A percentile compares a stretch with the other conserved stretches of the same genome.
phyloP scores from a whole-genome alignment of 2,797 vertebrate species.

The Erpetoichthys calabaricus region DNA sequence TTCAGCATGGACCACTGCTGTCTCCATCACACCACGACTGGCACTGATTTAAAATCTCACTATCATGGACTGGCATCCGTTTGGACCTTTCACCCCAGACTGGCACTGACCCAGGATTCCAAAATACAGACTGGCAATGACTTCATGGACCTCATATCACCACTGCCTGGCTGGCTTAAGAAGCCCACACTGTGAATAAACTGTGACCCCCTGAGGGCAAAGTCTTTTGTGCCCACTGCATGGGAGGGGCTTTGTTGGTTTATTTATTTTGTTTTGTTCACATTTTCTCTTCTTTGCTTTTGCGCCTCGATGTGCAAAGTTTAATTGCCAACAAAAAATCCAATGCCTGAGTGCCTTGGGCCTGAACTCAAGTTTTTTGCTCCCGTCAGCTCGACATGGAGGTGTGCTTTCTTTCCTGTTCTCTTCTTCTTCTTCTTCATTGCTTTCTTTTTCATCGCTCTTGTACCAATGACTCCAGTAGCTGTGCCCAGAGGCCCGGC shows the following conservation, averaged over 20 bases:
- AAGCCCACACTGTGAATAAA: constrained; percentile 50
- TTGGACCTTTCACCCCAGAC: too few species aligned
- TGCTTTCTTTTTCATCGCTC: background rate
- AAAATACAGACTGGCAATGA: background rate
- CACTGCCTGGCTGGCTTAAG: constrained; percentile 30
- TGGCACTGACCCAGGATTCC: background rate
- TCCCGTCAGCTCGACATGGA: background rate
- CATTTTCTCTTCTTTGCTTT: constrained; percentile 43
- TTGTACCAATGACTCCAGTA: background rate
- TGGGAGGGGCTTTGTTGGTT: constrained; percentile 32
- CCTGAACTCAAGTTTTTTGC: constrained; percentile 22
- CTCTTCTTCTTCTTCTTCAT: background rate
- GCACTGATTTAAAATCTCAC: too few species aligned
- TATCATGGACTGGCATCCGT: too few species aligned
- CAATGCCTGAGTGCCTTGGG: constrained; percentile 73
- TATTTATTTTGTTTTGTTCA: constrained; percentile 36
- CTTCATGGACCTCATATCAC: constrained; percentile 7
- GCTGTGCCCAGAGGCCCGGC: background rate
- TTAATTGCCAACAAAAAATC: constrained; percentile 56
- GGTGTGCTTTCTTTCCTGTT: background rate
- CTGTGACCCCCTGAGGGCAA: constrained; percentile 24
- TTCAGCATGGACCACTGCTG: too few species aligned
- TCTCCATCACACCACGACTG: too few species aligned
- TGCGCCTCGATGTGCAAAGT: constrained; percentile 44
- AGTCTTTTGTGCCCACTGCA: constrained; percentile 31